A percentile compares a stretch with the other conserved stretches of the same genome.
These are phyloP conservation scores for Myotis myotis DNA, from an alignment of 2,797 vertebrate genomes.

Conservation along the genomic window DNA sequence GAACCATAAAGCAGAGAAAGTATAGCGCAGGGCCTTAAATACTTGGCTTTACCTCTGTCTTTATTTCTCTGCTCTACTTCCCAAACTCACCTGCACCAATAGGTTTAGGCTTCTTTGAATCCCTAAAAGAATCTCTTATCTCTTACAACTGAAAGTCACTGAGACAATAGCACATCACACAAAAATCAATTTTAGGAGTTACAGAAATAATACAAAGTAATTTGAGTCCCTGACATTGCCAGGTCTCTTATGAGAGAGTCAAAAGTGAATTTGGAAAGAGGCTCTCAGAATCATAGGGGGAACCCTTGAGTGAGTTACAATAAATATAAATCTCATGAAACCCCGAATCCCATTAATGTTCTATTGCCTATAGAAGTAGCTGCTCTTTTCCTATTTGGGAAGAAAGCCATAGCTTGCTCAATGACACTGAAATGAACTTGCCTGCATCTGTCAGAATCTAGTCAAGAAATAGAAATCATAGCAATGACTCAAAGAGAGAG, in stretches of 20 bases:
- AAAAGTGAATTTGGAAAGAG: background rate
- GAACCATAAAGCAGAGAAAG: background rate
- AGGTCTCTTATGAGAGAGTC: background rate
- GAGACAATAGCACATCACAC: background rate
- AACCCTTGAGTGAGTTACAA: background rate
- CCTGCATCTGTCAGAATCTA: background rate
- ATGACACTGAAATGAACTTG: background rate
- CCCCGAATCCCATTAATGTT: background rate
- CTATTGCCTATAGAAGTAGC: background rate
- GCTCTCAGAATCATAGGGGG: background rate
- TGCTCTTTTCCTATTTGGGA: background rate
- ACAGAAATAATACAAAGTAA: background rate
- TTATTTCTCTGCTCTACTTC: background rate
- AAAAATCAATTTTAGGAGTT: slow-evolving; percentile 1
- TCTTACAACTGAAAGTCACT: background rate
- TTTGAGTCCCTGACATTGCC: background rate
- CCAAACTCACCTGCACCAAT: background rate
- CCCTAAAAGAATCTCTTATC: background rate
- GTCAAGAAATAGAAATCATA: background rate
- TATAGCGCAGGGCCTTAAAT: background rate
- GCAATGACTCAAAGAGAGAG: background rate
- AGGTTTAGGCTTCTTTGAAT: background rate
- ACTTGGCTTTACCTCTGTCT: background rate
- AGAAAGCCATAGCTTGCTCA: background rate
- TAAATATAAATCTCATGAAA: background rate